Evolutionary conservation across 2,797 vertebrate species (phyloP).

Genomic region (Bradypus variegatus): DNA sequence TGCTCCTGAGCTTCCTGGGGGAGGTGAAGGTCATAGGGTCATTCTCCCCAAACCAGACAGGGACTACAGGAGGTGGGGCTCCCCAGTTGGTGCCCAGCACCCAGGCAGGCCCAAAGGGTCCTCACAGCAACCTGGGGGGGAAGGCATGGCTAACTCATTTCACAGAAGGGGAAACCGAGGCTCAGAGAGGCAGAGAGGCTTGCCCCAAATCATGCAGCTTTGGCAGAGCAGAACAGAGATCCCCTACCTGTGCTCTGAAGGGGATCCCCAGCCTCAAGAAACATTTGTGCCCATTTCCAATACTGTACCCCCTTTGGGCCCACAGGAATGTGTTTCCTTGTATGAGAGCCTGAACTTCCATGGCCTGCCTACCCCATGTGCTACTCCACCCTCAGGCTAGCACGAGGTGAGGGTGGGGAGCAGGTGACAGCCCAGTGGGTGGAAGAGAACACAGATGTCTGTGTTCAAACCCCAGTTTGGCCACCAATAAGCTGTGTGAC

Average conservation of each 20-base stretch:
- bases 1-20: neutral
- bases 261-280: no score
- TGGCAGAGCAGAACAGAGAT: neutral
- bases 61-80: neutral
- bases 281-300: fast-evolving
- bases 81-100: fast-evolving
- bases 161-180: neutral
- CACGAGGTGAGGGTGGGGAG: neutral
- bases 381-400: no score
- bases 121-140: neutral
- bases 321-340: neutral
- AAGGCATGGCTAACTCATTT: neutral
- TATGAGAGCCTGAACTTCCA: no score
- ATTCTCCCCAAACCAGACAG: neutral
- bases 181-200: neutral
- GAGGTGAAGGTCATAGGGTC: neutral
- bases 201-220: neutral
- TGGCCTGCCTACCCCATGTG: neutral
- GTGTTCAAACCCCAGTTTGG: neutral
- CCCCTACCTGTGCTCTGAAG: neutral
- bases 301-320: fast-evolving
- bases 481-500: neutral
- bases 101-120: neutral
- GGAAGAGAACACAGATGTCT: neutral
- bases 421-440: fast-evolving